Base-by-base conservation (phyloP, 2,888 invertebrate genomes). In the Aleiodes leptofemur region DNA sequence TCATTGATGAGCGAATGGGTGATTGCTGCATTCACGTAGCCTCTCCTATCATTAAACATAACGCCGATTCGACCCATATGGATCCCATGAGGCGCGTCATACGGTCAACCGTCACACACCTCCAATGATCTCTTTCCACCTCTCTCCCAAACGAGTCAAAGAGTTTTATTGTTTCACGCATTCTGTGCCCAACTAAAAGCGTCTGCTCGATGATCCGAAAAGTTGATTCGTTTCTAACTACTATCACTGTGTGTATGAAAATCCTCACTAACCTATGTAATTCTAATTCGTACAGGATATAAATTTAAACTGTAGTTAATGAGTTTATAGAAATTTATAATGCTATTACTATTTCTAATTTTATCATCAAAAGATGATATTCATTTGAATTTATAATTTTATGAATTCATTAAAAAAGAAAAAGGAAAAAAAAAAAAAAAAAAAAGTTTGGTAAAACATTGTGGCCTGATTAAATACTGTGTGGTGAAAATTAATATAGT, bases 121-220 rank as follows among this genome's bases (percentile, higher is more conserved):
- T 38, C 14, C 38, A 34, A 14, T 38, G 7, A 4, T 43, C 43
- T 9, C 9, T 9, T 43, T n/a, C 38, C 59, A n/a, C 59, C 31
- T 5, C 59, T 6, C 8, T 43, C 43, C 11, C 43, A n/a, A 29
- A 38, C 38, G n/a, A 34, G 14, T 48, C 64, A 48, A 64, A 64
- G 48, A 64, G 14, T 14, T 43, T 64, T 64, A 64, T 64, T 34
- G 64, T 64, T 43, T 43, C 64, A 48, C 48, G 43, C 64, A 48
- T 43, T 64, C 48, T 64, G 64, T 64, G n/a, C 48, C 48, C 6
- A 64, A 64, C 48, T 23, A 64, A 7, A 43, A 13, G 34, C 61
- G 43, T 13, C 9, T 61, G 61, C 43, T 64, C 64, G 43, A 64
- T 64, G 64, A 64, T 64, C 64, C 64, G 64, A 43, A 48, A n/a